Base-by-base conservation (phyloP, 2,888 invertebrate genomes). In the Choristoneura rosaceana region DNA sequence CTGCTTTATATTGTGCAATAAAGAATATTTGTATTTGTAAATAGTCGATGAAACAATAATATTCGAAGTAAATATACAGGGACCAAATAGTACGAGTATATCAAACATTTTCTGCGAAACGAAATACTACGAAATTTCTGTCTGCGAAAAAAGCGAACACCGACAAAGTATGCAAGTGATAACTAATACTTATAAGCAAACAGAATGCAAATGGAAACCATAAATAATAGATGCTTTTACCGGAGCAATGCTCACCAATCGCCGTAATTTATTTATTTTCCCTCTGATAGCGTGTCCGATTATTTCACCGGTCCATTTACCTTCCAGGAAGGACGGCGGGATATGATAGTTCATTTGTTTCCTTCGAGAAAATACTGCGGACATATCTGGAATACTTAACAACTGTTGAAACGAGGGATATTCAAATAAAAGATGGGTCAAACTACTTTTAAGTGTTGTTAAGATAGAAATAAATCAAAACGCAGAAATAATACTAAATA, bases 301-400 rank as follows among this genome's bases (percentile, higher is more conserved):
- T 66, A 71, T 66, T 71, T 55, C 52, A n/a, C 62, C 34, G 43
- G 62, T 45, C 69, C 69, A 63, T 69, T 69, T 66, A 65, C 70
- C 65, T 70, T 41, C 63, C 5, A 38, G 15, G 65, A 59, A 41
- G 33, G 70, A 71, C 58, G 59, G 45, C 61, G 52, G n/a, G 52
- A 52, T 34, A 64, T 64, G 64, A 70, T 71, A 71, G 52, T 71
- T 71, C 70, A 71, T 71, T 71, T 66, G 70, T 71, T 71, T 71
- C 65, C n/a, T 25, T 9, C 33, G 63, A 34, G 38, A 66, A 66
- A 55, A 55, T 55, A 10, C 52, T 25, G 12, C 55, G 25, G 55
- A 55, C 55, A 25, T 25, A 55, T 55, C 25, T 55, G 55, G 55
- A 55, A 55, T 55, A 10, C 55, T 12, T 25, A 55, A 55, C 25